These are phyloP conservation scores for Adelges cooleyi DNA, from an alignment of 1,140 invertebrate genomes.

Conservation along the genomic window DNA sequence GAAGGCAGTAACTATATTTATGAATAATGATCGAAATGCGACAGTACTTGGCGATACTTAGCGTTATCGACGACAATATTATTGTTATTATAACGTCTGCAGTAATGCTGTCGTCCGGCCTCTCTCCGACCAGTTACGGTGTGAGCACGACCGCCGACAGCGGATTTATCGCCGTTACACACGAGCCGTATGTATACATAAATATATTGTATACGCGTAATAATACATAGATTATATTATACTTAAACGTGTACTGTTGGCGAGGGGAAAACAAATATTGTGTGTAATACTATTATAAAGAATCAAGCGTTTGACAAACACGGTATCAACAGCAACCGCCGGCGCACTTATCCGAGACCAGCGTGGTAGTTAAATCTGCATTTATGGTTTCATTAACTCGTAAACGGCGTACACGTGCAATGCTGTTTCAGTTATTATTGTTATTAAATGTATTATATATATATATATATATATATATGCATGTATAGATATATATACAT, in stretches of 20 bases:
- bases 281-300: neutral
- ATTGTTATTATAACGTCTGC: no score
- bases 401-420: neutral
- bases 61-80: no score
- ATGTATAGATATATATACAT: neutral
- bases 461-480: neutral
- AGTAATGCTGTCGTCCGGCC: no score
- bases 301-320: neutral
- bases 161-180: no score
- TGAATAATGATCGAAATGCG: no score
- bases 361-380: neutral
- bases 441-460: neutral
- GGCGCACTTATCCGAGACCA: neutral
- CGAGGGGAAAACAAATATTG: neutral
- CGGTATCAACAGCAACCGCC: neutral
- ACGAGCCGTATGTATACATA: no score
- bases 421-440: no score
- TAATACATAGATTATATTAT: neutral
- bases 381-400: slow-evolving; percentile 12
- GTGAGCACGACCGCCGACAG: no score
- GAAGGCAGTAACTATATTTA: no score
- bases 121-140: no score
- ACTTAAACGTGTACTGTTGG: neutral
- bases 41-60: no score
- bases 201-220: no score